Evolutionary conservation across 2,113 vertebrate species (phyloP), one percentile per base, ranked within the genome.

Genomic region (Artemisiospiza belli): DNA sequence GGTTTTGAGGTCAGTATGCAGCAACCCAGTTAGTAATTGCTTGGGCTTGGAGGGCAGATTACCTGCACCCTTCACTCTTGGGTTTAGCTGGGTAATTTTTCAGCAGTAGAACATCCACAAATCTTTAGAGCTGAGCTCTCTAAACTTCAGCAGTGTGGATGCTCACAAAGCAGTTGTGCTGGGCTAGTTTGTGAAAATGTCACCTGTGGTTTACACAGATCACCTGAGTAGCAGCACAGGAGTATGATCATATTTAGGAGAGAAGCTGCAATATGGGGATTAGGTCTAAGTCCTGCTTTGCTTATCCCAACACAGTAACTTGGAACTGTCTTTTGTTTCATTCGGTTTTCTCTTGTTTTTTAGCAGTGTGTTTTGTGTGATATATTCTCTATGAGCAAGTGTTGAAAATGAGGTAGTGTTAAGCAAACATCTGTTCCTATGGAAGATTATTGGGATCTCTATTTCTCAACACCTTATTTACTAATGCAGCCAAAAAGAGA

Each of bases 391-490:
- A 21, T 18, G 27, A 86, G 49, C 5, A 10, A 76, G 33, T 15
- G 47, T 44, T 92, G 74, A 78, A 82, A 88, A 63, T 33, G 67
- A 93, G 75, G 59, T 90, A 78, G 11, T 58, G 44, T 86, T 86
- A 86, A 24, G 47, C 39, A 88, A 92, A 88, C 68, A 77, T 70
- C 88, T 93, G 79, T 86, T 92, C 64, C 51, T 83, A 20, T 55
- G 55, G 90, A 93, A 90, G 88, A 94, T 63, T 81, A 77, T 87
- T 67, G 39, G 63, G 52, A 59, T 90, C 74, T 77, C 27, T 68
- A 44, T 80, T 89, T 35, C 64, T 94, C 27, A 28, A 55, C 68
- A 90, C 30, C 43, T 90, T 93, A 67, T 88, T 86, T 88, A 86
- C 67, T 83, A 89, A 70, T 13, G 59, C 33, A 93, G 21, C 28